Evolutionary conservation across 2,888 invertebrate genomes (phyloP).

Genomic region (Lasioglossum oenotherae): DNA sequence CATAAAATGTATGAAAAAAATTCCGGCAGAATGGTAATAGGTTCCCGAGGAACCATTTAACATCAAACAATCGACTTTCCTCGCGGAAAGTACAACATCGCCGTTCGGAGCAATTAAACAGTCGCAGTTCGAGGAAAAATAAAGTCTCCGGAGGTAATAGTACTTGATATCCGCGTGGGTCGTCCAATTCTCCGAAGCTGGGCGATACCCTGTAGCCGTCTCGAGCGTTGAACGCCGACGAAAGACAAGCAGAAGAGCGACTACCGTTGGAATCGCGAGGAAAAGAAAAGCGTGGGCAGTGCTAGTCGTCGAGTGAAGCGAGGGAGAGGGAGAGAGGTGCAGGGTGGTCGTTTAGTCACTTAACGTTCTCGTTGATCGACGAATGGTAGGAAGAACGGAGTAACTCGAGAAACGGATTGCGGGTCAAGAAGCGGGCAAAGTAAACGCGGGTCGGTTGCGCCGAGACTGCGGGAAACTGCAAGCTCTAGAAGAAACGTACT

Average conservation of each 20-base stretch:
- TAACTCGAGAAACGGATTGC: constrained; percentile 41
- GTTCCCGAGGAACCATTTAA: neutral
- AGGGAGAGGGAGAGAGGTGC: neutral
- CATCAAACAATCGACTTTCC: neutral
- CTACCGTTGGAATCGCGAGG: constrained; percentile 12
- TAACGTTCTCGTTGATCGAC: constrained; percentile 53
- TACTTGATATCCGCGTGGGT: constrained; percentile 6
- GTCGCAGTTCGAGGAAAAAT: neutral
- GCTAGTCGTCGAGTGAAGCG: neutral
- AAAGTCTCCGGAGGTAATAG: neutral
- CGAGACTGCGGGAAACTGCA: constrained; percentile 18
- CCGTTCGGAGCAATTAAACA: neutral
- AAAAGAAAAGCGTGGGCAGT: neutral
- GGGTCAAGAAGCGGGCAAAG: constrained; percentile 30
- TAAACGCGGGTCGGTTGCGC: constrained; percentile 24
- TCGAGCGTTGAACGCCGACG: neutral
- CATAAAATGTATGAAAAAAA: neutral
- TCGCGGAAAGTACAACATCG: neutral
- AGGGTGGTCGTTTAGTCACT: constrained; percentile 38
- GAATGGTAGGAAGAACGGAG: constrained; percentile 38
- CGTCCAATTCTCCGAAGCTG: neutral
- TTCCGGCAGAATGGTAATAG: neutral
- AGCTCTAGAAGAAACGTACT: constrained; percentile 25
- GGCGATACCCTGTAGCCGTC: neutral
- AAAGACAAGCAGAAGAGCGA: neutral